Conservation (phyloP, 1,140 invertebrate genomes). For the Heterodera schachtii region DNA sequence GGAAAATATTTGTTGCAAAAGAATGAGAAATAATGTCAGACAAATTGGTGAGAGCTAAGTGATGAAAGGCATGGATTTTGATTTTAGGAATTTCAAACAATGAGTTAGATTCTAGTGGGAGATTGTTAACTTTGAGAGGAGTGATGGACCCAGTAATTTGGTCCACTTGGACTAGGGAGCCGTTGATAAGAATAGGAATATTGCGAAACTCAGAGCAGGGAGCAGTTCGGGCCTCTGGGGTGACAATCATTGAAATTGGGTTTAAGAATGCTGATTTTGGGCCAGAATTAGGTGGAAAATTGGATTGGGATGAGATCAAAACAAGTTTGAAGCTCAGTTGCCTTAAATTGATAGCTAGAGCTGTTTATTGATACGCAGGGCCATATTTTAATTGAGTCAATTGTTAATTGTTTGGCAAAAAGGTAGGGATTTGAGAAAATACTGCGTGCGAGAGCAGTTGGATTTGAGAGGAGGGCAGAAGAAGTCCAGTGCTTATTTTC, state of each 20-base stretch:
- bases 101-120: background rate
- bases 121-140: background rate
- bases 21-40: conserved; percentile 1
- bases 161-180: background rate
- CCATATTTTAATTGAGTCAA: background rate
- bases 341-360: background rate
- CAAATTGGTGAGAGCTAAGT: conserved; percentile 2
- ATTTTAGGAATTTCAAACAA: background rate
- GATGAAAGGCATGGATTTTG: conserved; percentile 1
- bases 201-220: background rate
- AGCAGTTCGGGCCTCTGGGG: background rate
- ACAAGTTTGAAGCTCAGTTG: background rate
- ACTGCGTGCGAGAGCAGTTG: background rate
- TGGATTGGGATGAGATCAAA: background rate
- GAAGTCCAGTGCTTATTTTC: background rate
- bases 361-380: background rate
- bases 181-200: conserved; percentile 6
- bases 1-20: background rate
- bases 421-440: background rate
- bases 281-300: background rate
- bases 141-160: background rate
- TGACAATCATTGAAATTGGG: background rate
- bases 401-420: background rate
- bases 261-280: background rate
- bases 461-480: background rate